Conservation (phyloP, 1,140 invertebrate species). For the Calephelis nemesis region DNA sequence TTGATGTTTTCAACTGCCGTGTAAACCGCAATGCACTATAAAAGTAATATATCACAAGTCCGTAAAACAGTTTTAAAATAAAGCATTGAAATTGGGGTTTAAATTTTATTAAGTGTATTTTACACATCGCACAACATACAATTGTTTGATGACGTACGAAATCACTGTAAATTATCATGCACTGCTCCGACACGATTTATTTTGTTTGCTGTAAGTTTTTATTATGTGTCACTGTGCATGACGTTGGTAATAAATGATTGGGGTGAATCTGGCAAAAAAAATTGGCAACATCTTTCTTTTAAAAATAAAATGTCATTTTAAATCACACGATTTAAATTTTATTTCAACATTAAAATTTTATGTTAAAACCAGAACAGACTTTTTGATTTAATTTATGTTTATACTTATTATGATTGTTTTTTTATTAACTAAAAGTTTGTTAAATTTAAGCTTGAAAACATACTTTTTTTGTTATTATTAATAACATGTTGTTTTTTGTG, state of each 20-base stretch:
- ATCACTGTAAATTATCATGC: conserved; percentile 67
- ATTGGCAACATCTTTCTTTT: background rate
- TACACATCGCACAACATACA: conserved; percentile 23
- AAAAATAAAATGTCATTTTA: conserved; percentile 9
- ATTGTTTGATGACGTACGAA: conserved; percentile 28
- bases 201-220: conserved; percentile 52
- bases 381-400: background rate
- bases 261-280: conserved; percentile 1
- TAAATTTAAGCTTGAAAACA: conserved; percentile 21
- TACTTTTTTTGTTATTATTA: conserved; percentile 23
- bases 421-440: conserved; percentile 1
- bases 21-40: conserved; percentile 69
- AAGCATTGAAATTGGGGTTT: conserved; percentile 10
- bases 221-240: conserved; percentile 46
- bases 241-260: conserved; percentile 28
- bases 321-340: conserved; percentile 11
- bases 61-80: conserved; percentile 23
- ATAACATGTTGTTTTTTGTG: conserved; percentile 17
- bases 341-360: conserved; percentile 6
- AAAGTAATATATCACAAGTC: conserved; percentile 50
- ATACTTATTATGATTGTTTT: background rate
- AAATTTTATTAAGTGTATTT: conserved; percentile 12
- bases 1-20: conserved; percentile 54
- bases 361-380: conserved; percentile 1
- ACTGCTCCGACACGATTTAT: conserved; percentile 55